Conservation (phyloP, 2,888 invertebrate genomes). For the Drosophila subquinaria region DNA sequence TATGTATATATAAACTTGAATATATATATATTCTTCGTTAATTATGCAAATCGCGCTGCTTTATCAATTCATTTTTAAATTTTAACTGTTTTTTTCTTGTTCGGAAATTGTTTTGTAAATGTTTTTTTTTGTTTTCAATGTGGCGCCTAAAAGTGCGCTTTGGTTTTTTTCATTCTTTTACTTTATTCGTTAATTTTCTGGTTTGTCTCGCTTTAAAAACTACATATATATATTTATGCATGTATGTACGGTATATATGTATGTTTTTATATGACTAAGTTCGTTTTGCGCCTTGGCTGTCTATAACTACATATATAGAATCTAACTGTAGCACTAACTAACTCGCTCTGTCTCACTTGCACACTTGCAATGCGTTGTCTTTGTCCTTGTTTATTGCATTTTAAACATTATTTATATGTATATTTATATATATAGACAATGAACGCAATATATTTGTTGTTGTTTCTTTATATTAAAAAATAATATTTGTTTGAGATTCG, state of each 20-base stretch:
- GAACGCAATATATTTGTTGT: conserved; percentile 61
- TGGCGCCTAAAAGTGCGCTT: conserved; percentile 48
- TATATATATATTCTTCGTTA: conserved; percentile 26
- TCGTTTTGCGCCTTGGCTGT: conserved; percentile 54
- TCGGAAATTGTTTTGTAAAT: conserved; percentile 6
- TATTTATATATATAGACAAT: conserved; percentile 47
- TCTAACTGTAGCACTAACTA: conserved; percentile 51
- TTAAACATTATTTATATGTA: conserved; percentile 25
- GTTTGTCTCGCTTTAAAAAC: too few relatives aligned
- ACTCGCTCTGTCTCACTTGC: conserved; percentile 44
- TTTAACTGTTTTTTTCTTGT: conserved; percentile 7
- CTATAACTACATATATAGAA: conserved; percentile 23
- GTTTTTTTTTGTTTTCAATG: conserved; percentile 1
- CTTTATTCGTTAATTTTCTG: conserved; percentile 2
- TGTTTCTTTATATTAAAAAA: conserved; percentile 27
- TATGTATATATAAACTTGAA: conserved; percentile 32
- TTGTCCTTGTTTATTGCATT: conserved; percentile 47
- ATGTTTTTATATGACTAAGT: conserved; percentile 47
- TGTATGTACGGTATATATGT: conserved; percentile 27
- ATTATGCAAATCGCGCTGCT: conserved; percentile 64
- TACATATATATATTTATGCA: conserved; percentile 10
- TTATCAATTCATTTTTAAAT: conserved; percentile 45
- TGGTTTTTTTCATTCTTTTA: conserved; percentile 10
- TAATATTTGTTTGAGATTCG: conserved; percentile 39
- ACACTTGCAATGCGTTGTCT: conserved; percentile 59